A percentile compares a stretch with the other conserved stretches of the same genome.
phyloP scores from a whole-genome alignment of 2,797 vertebrate genomes.

The Muscicapa comitata region DNA sequence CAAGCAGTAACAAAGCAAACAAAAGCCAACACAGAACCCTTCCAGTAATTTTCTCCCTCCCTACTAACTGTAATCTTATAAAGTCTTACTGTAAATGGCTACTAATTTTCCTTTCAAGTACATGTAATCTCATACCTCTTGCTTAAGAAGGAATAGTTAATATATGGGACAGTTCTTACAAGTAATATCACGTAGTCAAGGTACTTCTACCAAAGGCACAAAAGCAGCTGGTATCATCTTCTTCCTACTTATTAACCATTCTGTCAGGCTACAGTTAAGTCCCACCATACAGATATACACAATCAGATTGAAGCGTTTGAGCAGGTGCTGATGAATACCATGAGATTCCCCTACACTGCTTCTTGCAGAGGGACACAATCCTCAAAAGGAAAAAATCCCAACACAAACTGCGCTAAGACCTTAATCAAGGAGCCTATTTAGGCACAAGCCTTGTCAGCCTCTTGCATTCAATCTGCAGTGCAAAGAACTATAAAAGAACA shows the following conservation, averaged over 20 bases:
- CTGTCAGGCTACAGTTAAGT: not conserved
- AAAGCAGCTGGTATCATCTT: not conserved
- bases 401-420: not conserved
- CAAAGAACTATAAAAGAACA: not conserved
- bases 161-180: not conserved
- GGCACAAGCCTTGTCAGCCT: not conserved
- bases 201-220: not conserved
- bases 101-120: not conserved
- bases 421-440: not conserved
- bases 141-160: not conserved
- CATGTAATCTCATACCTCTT: not conserved
- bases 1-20: not conserved
- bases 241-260: not conserved
- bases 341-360: not conserved
- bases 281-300: not conserved
- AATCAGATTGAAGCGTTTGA: not conserved
- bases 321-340: not conserved
- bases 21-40: not conserved
- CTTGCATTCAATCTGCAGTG: not conserved
- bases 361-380: not conserved
- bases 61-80: not conserved
- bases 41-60: not conserved
- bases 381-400: not conserved
- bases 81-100: not conserved
- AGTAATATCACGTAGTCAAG: not conserved